Evolutionary conservation across 1,140 invertebrate species (phyloP), one percentile per base, ranked within the genome.

Genomic region (Holotrichia oblita): DNA sequence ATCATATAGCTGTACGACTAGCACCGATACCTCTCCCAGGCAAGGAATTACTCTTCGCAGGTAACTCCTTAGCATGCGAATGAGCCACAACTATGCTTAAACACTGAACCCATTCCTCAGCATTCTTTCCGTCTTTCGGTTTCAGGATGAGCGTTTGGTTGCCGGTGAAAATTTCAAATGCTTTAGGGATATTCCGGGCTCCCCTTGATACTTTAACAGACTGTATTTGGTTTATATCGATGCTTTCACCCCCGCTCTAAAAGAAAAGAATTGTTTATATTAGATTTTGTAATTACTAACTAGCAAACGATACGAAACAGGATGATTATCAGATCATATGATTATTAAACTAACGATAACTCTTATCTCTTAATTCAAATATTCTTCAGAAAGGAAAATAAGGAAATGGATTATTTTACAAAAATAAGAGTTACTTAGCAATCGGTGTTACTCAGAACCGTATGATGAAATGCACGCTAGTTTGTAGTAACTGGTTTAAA

Each of bases 81-180:
- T 95, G 94, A 3, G 95, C 95, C 20, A 96, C 94, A 6, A 94
- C 95, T 81, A 97, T 95, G 81, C 94, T 95, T 59, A 97, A 89
- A 87, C 94, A 97, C 85, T 96, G 95, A 61, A 96, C 94, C 97
- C 97, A 98, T 86, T 98, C 94, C 87, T 98, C 96, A 10, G 96
- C 96, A 86, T 98, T 95, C 87, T 95, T 96, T n/a, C 94, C 94
- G 85, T 96, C 96, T 87, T 96, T 97, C 6, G 97, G 96, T 89
- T 98, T 98, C 75, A 98, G 90, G 83, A 97, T 95, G 82, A 96
- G 92, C 8, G 94, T 95, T 85, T 96, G 94, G 85, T 98, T 95
- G 72, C 94, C 94, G 0, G 97, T 98, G 87, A 98, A 98, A 80
- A 98, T 98, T 89, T 98, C 97, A 89, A 98, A 98, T 1, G 96